A percentile compares a stretch with the other conserved stretches of the same genome.
Conservation (phyloP, 2,797 vertebrate genomes). For the Orestias chungarensis region DNA sequence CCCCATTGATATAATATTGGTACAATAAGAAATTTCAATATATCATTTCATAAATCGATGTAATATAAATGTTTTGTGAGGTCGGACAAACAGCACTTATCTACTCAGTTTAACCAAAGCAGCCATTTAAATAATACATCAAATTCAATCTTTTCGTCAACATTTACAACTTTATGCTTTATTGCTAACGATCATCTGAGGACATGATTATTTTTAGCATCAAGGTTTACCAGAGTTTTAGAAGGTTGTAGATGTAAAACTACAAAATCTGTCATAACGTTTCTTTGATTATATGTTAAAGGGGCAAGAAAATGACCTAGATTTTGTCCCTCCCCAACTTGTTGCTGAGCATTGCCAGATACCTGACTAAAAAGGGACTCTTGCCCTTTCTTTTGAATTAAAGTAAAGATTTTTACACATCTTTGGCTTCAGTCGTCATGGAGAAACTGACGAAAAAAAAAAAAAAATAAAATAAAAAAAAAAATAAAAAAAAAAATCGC, state of each 20-base stretch:
- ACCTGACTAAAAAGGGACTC: not conserved
- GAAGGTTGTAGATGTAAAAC: not conserved
- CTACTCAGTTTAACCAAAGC: not conserved
- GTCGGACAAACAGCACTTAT: not conserved
- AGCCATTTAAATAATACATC: not conserved
- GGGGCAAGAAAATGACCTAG: not conserved
- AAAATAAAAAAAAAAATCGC: too few relatives aligned
- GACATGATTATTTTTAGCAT: not conserved
- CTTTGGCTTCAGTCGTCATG: not conserved
- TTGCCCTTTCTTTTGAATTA: not conserved
- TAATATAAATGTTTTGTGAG: not conserved
- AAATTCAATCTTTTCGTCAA: not conserved
- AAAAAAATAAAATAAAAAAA: too few relatives aligned
- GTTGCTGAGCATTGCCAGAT: not conserved
- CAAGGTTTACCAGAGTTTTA: not conserved
- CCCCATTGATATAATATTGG: not conserved
- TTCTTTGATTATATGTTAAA: not conserved
- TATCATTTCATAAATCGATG: not conserved
- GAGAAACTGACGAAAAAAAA: too few relatives aligned
- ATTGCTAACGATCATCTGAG: not conserved
- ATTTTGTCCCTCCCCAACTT: not conserved
- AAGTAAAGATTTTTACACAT: not conserved
- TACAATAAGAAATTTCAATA: not conserved
- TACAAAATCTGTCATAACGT: not conserved
- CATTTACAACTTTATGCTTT: not conserved